Conservation (phyloP, 2,797 vertebrate genomes). For the Anguilla megastoma region DNA sequence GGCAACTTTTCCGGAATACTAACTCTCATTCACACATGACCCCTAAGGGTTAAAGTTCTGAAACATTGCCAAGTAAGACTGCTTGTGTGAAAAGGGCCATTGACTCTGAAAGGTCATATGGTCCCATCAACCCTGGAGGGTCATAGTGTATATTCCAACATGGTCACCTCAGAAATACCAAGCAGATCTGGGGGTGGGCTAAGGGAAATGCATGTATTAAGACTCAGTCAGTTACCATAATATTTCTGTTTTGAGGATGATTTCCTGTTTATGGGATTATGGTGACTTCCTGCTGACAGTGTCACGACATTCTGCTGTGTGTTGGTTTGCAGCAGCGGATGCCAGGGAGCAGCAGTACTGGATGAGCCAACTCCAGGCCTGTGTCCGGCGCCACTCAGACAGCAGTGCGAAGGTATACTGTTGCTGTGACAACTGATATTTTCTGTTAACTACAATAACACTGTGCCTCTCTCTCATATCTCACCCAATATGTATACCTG, state of each 20-base stretch:
- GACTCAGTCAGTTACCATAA: neutral
- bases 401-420: conserved; percentile 76
- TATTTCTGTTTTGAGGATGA: neutral
- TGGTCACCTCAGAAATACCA: neutral
- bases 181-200: neutral
- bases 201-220: neutral
- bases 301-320: conserved; percentile 9
- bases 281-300: neutral
- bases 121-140: neutral
- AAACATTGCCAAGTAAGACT: neutral
- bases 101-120: neutral
- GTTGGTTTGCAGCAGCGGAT: conserved; percentile 72
- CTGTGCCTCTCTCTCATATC: neutral
- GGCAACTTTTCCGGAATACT: neutral
- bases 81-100: neutral
- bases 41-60: too few relatives aligned
- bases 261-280: neutral
- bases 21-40: neutral
- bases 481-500: neutral
- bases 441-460: neutral
- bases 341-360: conserved; percentile 84
- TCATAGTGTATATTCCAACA: neutral
- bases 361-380: conserved; percentile 89
- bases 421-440: neutral
- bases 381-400: conserved; percentile 85